Percentiles rank a stretch among this genome's conserved stretches.
Evolutionary conservation across 2,888 invertebrate genomes (phyloP).

Genomic region (Caenorhabditis wallacei): DNA sequence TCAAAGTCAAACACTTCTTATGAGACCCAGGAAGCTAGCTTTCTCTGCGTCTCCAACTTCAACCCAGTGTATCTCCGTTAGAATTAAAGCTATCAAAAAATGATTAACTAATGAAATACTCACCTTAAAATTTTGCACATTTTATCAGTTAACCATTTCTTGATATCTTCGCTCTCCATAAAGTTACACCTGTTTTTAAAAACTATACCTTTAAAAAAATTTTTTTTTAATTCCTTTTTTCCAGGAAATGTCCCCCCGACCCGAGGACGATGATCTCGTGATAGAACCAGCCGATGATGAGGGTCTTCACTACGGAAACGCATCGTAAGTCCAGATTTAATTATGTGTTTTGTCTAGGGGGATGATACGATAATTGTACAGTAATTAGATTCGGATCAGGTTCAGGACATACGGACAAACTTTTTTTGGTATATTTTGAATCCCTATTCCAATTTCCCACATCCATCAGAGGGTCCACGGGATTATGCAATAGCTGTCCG

Average conservation of each 20-base stretch:
- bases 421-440: too few species aligned
- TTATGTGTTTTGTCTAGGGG: constrained; percentile 9
- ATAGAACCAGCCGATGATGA: constrained; percentile 82
- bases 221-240: background rate
- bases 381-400: constrained; percentile 1
- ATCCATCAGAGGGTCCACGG: constrained; percentile 31
- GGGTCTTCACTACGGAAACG: constrained; percentile 81
- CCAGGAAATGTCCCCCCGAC: constrained; percentile 70
- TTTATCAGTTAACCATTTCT: too few species aligned
- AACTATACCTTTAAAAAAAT: background rate
- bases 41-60: too few species aligned
- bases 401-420: background rate
- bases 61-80: too few species aligned
- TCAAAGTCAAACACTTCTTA: too few species aligned
- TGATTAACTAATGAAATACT: too few species aligned
- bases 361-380: constrained; percentile 3
- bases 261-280: constrained; percentile 80
- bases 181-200: too few species aligned
- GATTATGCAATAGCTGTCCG: constrained; percentile 30
- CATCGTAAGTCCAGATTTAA: constrained; percentile 74
- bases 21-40: too few species aligned
- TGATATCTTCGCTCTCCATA: too few species aligned
- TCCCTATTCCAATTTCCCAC: too few species aligned
- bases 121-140: too few species aligned
- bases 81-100: too few species aligned